phyloP scores from a whole-genome alignment of 35 echinoderm and acorn worm genomes.

The Heliocidaris tuberculata region DNA sequence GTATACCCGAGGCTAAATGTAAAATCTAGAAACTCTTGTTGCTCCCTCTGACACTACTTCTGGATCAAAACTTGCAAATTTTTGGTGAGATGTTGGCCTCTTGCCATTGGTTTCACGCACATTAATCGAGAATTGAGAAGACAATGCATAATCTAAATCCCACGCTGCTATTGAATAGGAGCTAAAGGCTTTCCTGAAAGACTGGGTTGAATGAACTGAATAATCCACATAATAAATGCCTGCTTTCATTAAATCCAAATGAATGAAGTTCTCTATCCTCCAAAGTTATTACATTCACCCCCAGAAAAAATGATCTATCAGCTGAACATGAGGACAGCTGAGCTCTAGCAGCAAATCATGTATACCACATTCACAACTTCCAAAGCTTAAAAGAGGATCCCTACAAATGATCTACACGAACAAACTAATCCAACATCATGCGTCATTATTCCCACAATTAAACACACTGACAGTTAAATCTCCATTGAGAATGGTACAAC shows the following conservation, averaged over 20 bases:
- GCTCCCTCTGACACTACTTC: neutral
- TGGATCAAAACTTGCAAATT: neutral
- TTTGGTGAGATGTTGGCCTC: neutral
- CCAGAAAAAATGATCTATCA: neutral
- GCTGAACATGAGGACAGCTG: neutral
- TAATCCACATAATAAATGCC: neutral
- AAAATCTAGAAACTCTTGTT: neutral
- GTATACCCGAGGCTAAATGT: neutral
- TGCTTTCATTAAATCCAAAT: neutral
- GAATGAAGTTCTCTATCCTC: neutral
- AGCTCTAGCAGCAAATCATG: neutral
- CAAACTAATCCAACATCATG: neutral
- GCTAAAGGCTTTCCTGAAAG: neutral
- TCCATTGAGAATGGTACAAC: neutral
- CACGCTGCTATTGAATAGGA: neutral
- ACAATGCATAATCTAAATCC: neutral
- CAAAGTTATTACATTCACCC: neutral
- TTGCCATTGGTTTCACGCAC: neutral
- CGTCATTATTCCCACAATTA: neutral
- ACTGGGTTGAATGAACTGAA: neutral
- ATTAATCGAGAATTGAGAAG: neutral
- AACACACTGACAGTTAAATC: neutral
- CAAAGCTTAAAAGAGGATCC: neutral
- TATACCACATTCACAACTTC: neutral
- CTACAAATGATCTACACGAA: neutral